Evolutionary conservation across 2,113 vertebrate species (phyloP), one percentile per base, ranked within the genome.

Genomic region (Pseudorhombus dupliciocellatus): DNA sequence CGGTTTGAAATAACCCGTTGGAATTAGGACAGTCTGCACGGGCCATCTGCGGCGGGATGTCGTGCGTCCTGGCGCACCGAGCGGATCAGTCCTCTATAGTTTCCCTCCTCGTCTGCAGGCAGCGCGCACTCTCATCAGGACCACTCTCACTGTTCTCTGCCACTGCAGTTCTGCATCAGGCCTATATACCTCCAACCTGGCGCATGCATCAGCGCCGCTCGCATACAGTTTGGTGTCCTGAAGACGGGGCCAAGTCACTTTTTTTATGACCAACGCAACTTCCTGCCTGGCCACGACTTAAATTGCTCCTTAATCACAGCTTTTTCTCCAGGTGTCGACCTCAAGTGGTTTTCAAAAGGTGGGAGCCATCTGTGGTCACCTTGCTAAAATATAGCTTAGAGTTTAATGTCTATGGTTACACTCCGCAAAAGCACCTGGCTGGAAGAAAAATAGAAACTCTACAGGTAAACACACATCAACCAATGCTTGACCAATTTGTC

Each of bases 91-190:
- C 60, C 66, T 65, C 61, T 77, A 42, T 75, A 75, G 77, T 83
- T 85, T 77, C 84, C 75, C 78, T 82, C 69, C 80, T 74, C 79
- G 85, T 87, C 81, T 65, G 78, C 82, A 90, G 80, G 79, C 86
- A 80, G 89, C 84, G 76, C 82, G 57, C 86, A 81, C 89, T 88
- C 87, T 88, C 85, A 87, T 91, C 89, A 90, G 85, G 76, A 92
- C 89, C 88, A 77, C 65, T 81, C 81, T 76, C 73, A 61, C 68
- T 25, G 20, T 67, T 44, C 74, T 59, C 78, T 66, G 57, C 72
- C 74, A 56, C 85, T 80, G 75, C 85, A 84, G 74, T 26, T 80
- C 65, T 81, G 70, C 75, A 77, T 66, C 68, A 66, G 78, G 74
- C 74, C 80, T 70, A 70, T 83, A 59, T 40, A 59, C 31, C 57